These are phyloP conservation scores for Hyaena hyaena DNA, from an alignment of 2,113 vertebrate genomes.

Conservation along the genomic window DNA sequence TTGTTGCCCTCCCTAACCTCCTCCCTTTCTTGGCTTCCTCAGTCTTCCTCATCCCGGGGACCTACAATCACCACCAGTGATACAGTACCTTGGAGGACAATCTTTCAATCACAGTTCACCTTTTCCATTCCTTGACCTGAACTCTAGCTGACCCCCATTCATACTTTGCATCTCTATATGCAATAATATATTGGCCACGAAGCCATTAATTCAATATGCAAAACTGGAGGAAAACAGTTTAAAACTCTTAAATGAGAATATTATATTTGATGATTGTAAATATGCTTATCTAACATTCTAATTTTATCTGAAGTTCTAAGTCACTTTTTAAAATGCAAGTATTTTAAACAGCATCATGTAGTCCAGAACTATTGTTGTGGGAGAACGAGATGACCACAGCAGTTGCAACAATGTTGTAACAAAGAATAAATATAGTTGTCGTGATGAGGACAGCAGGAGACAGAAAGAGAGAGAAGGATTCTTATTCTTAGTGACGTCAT, in stretches of 20 bases:
- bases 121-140: background rate
- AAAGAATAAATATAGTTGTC: background rate
- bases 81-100: background rate
- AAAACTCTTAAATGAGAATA: background rate
- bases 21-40: background rate
- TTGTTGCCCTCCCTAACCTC: background rate
- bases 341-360: background rate
- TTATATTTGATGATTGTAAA: background rate
- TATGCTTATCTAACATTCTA: background rate
- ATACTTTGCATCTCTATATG: background rate
- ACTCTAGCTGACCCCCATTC: rapidly evolving
- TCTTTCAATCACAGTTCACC: background rate
- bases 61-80: background rate
- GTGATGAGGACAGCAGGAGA: background rate
- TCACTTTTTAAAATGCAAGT: background rate
- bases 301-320: background rate
- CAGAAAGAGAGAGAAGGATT: background rate
- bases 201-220: background rate
- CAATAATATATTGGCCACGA: background rate
- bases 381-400: background rate
- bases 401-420: background rate
- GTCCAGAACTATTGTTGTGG: background rate
- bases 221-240: background rate
- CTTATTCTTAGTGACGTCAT: background rate
- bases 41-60: background rate